Conservation (phyloP, 2,888 invertebrate genomes). For the Acrobasis repandana region DNA sequence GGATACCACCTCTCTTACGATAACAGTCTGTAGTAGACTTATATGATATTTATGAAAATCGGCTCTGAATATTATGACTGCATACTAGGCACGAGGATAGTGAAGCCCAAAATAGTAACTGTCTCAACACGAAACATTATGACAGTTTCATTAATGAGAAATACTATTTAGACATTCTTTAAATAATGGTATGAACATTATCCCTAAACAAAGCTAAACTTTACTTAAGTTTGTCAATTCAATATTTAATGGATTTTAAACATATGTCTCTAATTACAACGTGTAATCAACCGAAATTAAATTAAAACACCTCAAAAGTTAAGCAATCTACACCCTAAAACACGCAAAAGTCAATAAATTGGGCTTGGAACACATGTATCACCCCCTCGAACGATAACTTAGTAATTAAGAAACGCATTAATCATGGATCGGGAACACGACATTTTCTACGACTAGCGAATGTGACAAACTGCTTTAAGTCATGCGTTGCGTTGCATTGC, state of each 20-base stretch:
- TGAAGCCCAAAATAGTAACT: too few species aligned
- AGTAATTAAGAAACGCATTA: constrained; percentile 81
- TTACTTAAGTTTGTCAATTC: too few species aligned
- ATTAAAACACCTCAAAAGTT: constrained; percentile 34
- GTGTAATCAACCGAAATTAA: constrained; percentile 25
- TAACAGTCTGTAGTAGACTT: too few species aligned
- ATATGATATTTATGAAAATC: too few species aligned
- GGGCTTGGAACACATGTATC: constrained; percentile 72
- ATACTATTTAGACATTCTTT: too few species aligned
- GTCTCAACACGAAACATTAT: too few species aligned
- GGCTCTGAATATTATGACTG: too few species aligned
- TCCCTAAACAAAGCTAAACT: too few species aligned
- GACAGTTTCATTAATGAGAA: too few species aligned
- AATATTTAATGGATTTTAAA: background rate
- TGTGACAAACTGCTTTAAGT: constrained; percentile 73
- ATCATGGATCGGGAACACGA: constrained; percentile 71
- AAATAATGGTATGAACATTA: too few species aligned
- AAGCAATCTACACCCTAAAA: constrained; percentile 50
- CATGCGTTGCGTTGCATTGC: constrained; percentile 52
- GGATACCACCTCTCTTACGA: too few species aligned
- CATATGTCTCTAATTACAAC: background rate
- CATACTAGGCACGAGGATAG: too few species aligned
- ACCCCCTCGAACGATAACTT: constrained; percentile 66
- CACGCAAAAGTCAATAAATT: constrained; percentile 76
- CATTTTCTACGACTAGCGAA: constrained; percentile 44